Base-by-base conservation (phyloP, 2,113 vertebrate genomes). In the Bujurquina vittata region DNA sequence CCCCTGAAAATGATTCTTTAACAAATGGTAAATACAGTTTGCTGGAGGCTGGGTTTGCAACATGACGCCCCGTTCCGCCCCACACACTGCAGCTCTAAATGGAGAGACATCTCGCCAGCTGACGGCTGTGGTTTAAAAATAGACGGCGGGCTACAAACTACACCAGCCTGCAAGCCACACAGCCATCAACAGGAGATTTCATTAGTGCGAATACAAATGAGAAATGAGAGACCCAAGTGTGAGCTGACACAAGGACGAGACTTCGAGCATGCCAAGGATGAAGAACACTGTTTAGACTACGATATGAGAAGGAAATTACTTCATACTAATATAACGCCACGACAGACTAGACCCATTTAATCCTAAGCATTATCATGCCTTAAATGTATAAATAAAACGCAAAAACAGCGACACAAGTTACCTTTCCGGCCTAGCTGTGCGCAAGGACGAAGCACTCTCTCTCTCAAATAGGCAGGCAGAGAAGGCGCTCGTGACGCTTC, bases 401-500 rank as follows among this genome's bases (percentile, higher is more conserved):
- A 46, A 33, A 49, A 75, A 84, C 3, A 23, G 17, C 1, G 33
- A 1, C 1, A 20, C 40, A 61, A 81, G 86, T 92, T 94, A 92
- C 92, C 92, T 93, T 92, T 93, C 88, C 74, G 93, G 93, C 85
- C 91, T 92, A 87, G 88, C 89, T 92, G 94, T 92, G 93, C 91
- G 93, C 91, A 90, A 91, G 93, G 84, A 85, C 81, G 89, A 77
- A 79, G 89, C 84, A 81, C 76, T 90, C 62, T 88, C 81, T 89
- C 87, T 93, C 78, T 93, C 75, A n/a, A n/a, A n/a, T n/a, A 20
- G 84, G 83, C 18, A 88, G 77, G 91, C 93, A 84, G 91, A 91
- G 89, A 94, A 94, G 92, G 88, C 93, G 88, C 58, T 83, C 69
- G 92, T 80, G 87, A 83, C 75, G 78, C 46, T 22, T 6, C 18